Evolutionary conservation across 2,797 vertebrate genomes (phyloP).

Genomic region (Pseudochirops corinnae): DNA sequence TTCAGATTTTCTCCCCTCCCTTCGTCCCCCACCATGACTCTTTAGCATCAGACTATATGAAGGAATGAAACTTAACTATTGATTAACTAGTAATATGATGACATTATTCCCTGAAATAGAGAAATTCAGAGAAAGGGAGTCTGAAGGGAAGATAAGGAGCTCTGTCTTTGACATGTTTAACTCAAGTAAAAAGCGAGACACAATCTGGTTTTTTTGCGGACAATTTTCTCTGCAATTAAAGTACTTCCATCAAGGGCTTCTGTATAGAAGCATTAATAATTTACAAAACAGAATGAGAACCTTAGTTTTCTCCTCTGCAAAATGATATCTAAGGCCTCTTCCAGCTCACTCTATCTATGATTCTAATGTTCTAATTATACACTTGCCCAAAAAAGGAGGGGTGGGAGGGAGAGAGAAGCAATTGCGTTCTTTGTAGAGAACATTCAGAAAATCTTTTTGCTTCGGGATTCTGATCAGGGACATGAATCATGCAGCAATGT

Average conservation of each 20-base stretch:
- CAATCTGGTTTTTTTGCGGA: background rate
- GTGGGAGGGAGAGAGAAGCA: background rate
- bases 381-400: background rate
- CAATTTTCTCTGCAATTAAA: conserved; percentile 12
- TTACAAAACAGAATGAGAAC: conserved; percentile 31
- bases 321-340: background rate
- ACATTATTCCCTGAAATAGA: conserved; percentile 1
- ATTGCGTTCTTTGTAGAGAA: background rate
- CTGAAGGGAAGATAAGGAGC: background rate
- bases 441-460: conserved; percentile 38
- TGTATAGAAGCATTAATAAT: conserved; percentile 5
- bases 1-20: too few species aligned
- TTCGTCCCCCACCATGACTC: background rate
- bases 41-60: background rate
- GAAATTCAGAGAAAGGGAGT: conserved; percentile 26
- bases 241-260: conserved; percentile 27
- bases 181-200: background rate
- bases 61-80: background rate
- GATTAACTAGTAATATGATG: background rate
- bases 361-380: background rate
- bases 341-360: background rate
- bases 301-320: background rate
- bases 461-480: conserved; percentile 12
- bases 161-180: conserved; percentile 23
- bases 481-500: background rate